Evolutionary conservation across 2,113 vertebrate genomes (phyloP).

Genomic region (Colinus virginianus): DNA sequence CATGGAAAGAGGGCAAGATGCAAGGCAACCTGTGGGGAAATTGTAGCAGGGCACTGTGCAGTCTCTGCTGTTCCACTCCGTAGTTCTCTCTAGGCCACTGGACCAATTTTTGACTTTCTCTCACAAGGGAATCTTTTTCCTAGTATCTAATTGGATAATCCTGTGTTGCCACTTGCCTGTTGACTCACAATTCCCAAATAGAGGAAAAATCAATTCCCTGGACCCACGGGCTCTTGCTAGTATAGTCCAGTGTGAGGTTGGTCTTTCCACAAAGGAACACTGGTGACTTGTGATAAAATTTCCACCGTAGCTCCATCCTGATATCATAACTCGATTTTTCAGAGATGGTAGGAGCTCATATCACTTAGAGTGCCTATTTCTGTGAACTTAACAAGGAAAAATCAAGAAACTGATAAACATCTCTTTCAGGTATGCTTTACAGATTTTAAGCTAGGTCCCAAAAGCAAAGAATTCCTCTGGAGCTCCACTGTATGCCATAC

Average conservation of each 20-base stretch:
- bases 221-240: neutral
- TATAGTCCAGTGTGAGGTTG: neutral
- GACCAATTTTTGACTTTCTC: neutral
- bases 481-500: neutral
- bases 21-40: neutral
- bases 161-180: neutral
- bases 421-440: neutral
- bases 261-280: neutral
- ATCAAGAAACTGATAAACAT: neutral
- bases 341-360: neutral
- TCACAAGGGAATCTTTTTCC: neutral
- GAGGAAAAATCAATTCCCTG: neutral
- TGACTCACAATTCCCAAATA: neutral
- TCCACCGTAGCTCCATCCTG: neutral
- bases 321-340: neutral
- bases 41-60: neutral
- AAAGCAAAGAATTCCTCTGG: neutral
- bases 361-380: neutral
- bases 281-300: neutral
- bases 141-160: neutral
- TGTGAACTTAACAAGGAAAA: neutral
- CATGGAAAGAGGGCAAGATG: neutral
- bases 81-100: neutral
- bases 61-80: neutral
- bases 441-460: neutral